Percentiles rank a stretch among this genome's conserved stretches.
Conservation (phyloP, 1,140 invertebrate species). For the Cherax destructor region DNA sequence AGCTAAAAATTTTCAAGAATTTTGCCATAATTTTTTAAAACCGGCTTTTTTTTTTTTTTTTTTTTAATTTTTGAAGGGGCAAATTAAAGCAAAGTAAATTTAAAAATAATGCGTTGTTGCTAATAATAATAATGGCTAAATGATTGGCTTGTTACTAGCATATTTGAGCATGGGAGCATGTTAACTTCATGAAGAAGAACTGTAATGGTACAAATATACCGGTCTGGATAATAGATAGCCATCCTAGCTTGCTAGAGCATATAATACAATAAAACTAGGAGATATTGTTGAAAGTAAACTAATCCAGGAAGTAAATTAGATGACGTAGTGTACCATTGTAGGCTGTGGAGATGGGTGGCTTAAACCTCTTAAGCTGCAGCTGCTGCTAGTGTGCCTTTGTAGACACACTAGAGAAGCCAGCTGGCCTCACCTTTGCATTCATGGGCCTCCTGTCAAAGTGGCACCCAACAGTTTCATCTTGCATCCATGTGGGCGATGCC, state of each 20-base stretch:
- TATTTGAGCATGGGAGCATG: slow-evolving; percentile 61
- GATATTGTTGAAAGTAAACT: background rate
- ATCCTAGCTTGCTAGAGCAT: no score
- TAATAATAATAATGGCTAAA: background rate
- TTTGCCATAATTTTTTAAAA: background rate
- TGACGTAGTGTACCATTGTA: background rate
- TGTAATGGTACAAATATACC: background rate
- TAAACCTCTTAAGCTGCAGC: background rate
- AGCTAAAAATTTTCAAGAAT: slow-evolving; percentile 10
- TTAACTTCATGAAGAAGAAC: slow-evolving; percentile 61
- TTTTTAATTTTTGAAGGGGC: background rate
- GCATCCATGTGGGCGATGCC: background rate
- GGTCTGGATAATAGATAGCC: slow-evolving; percentile 47
- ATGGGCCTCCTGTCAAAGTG: background rate
- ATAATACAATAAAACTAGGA: background rate
- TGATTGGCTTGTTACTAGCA: slow-evolving; percentile 30
- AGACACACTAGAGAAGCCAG: background rate
- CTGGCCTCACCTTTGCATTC: background rate
- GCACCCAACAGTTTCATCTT: background rate
- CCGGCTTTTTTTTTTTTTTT: background rate
- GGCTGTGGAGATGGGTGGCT: no score
- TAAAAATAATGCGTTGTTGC: background rate
- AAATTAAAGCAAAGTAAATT: background rate
- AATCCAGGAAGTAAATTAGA: background rate
- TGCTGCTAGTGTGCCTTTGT: background rate